phyloP scores from a whole-genome alignment of 1,140 invertebrate genomes.

The Lordiphosa mommai region DNA sequence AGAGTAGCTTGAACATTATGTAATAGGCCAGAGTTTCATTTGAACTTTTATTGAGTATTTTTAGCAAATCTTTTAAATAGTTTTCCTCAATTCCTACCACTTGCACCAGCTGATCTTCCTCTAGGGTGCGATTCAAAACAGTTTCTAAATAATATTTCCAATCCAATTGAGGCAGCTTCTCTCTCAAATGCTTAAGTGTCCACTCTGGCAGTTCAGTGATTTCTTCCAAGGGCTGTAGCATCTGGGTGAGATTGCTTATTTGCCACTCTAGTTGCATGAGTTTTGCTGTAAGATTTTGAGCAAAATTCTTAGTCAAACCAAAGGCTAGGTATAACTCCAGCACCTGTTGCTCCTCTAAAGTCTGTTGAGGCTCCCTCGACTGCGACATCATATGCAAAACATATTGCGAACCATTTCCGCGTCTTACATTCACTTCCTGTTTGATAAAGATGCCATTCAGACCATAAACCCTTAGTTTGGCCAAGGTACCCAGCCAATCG shows the following conservation, averaged over 20 bases:
- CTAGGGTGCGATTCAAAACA: constrained; percentile 1
- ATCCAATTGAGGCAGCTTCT: constrained; percentile 36
- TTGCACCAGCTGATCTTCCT: constrained; percentile 28
- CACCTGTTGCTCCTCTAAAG: constrained; percentile 10
- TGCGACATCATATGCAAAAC: constrained; percentile 29
- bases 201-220: constrained; percentile 11
- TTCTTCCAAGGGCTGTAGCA: not conserved
- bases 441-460: constrained; percentile 44
- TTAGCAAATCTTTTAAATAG: constrained; percentile 37
- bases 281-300: constrained; percentile 23
- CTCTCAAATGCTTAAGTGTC: constrained; percentile 23
- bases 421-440: constrained; percentile 46
- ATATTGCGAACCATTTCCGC: constrained; percentile 43
- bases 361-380: not conserved
- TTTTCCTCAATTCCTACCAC: constrained; percentile 15
- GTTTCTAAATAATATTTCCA: constrained; percentile 42
- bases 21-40: constrained; percentile 59
- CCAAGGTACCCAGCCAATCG: constrained; percentile 46
- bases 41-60: constrained; percentile 20
- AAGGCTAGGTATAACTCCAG: constrained; percentile 41
- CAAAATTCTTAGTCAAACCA: constrained; percentile 26
- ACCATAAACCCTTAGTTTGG: constrained; percentile 33
- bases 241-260: constrained; percentile 24
- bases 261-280: constrained; percentile 40
- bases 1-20: constrained; percentile 59